Conservation (phyloP, 2,888 invertebrate genomes). For the Pammene fasciana region DNA sequence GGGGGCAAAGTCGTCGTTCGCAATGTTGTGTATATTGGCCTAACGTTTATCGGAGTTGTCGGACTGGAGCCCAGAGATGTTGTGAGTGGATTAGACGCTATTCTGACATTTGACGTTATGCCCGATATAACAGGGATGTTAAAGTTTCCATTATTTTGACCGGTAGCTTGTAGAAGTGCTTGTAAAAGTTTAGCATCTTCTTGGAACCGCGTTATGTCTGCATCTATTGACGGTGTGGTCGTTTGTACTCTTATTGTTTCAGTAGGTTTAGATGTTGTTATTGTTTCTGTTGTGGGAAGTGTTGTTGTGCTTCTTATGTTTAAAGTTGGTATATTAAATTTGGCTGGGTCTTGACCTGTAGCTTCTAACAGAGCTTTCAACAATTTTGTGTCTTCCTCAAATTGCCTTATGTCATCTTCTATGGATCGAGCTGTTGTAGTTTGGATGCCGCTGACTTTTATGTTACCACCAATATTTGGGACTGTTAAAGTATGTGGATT, state of each 20-base stretch:
- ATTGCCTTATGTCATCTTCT: conserved; percentile 75
- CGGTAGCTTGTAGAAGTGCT: conserved; percentile 72
- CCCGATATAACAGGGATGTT: conserved; percentile 70
- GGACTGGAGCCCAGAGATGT: conserved; percentile 69
- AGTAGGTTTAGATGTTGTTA: conserved; percentile 51
- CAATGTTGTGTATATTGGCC: conserved; percentile 65
- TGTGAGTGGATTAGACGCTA: conserved; percentile 71
- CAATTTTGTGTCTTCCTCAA: conserved; percentile 76
- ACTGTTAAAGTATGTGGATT: conserved; percentile 52
- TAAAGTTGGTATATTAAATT: conserved; percentile 68
- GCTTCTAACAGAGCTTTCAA: conserved; percentile 74
- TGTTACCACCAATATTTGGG: conserved; percentile 51
- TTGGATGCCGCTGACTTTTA: conserved; percentile 51
- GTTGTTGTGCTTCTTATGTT: conserved; percentile 53
- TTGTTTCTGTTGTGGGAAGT: conserved; percentile 50
- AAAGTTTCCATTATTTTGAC: conserved; percentile 60
- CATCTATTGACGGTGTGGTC: conserved; percentile 59
- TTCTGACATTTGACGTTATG: conserved; percentile 73
- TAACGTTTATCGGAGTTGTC: conserved; percentile 67
- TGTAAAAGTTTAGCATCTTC: conserved; percentile 75
- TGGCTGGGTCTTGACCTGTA: conserved; percentile 72
- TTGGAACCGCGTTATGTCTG: conserved; percentile 70
- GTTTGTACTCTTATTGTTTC: conserved; percentile 49
- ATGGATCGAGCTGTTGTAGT: conserved; percentile 68
- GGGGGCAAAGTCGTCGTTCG: conserved; percentile 60